phyloP scores from a whole-genome alignment of 92 coral and sea anemone species.

The Epizoanthus ramosus region DNA sequence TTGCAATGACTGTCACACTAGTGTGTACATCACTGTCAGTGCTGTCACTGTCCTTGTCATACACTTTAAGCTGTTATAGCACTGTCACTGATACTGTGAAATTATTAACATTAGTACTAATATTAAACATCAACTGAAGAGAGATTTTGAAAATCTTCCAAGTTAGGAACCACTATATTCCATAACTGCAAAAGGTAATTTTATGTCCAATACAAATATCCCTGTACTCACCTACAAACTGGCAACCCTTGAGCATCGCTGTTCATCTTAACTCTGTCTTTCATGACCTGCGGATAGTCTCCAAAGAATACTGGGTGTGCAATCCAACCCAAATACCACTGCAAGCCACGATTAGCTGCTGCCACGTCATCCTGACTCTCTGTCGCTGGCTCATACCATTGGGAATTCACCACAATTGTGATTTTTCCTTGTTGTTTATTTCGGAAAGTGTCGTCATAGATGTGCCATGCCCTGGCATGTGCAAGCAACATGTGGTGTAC shows the following conservation, averaged over 20 bases:
- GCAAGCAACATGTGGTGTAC: constrained; percentile 85
- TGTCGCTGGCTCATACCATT: constrained; percentile 84
- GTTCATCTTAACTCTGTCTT: constrained; percentile 60
- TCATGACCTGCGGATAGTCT: constrained; percentile 91
- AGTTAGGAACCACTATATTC: too few species aligned
- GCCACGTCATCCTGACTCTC: constrained; percentile 60
- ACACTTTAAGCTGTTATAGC: too few species aligned
- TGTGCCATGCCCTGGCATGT: constrained; percentile 93
- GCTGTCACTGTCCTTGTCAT: too few species aligned
- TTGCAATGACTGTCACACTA: too few species aligned
- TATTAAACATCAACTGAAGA: too few species aligned
- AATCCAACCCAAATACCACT: constrained; percentile 88
- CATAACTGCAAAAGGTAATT: too few species aligned
- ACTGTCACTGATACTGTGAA: too few species aligned
- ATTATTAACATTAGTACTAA: too few species aligned
- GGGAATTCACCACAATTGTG: constrained; percentile 75
- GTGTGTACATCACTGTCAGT: too few species aligned
- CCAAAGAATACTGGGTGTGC: constrained; percentile 84
- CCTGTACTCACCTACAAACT: constrained; percentile 49
- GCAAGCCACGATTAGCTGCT: constrained; percentile 88
- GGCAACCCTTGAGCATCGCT: constrained; percentile 34
- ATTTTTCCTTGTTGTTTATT: constrained; percentile 72
- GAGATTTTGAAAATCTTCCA: too few species aligned
- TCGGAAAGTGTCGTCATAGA: constrained; percentile 83
- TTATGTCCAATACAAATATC: too few species aligned